Conservation (phyloP, 2,113 vertebrate genomes). For the Polyodon spathula region DNA sequence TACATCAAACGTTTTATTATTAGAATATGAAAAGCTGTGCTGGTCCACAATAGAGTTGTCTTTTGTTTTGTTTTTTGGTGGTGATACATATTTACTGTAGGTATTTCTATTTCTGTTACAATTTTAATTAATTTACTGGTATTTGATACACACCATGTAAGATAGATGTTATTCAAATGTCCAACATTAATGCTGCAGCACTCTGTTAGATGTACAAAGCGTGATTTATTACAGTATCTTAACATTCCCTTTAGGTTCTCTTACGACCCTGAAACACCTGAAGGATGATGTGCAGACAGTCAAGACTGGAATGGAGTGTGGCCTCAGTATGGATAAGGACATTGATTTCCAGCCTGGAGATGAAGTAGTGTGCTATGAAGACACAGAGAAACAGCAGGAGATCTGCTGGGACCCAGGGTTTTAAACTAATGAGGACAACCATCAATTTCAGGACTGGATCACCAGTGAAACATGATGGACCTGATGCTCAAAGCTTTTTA, state of each 20-base stretch:
- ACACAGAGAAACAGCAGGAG: slow-evolving; percentile 47
- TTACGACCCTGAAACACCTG: slow-evolving; percentile 77
- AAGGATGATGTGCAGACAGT: slow-evolving; percentile 73
- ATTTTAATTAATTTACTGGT: too few species aligned
- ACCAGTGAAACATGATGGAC: too few species aligned
- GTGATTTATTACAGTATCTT: background rate
- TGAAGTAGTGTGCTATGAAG: slow-evolving; percentile 71
- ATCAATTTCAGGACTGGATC: too few species aligned
- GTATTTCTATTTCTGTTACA: too few species aligned
- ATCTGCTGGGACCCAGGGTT: slow-evolving; percentile 89
- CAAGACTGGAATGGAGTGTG: slow-evolving; percentile 83
- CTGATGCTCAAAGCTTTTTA: too few species aligned
- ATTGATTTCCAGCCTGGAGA: slow-evolving; percentile 67
- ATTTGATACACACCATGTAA: too few species aligned
- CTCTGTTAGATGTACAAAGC: background rate
- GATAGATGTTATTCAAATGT: too few species aligned
- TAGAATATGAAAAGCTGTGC: background rate
- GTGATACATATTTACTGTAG: too few species aligned
- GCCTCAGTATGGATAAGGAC: slow-evolving; percentile 63
- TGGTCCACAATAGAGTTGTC: background rate
- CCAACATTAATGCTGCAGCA: too few species aligned
- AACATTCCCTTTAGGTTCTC: slow-evolving; percentile 48
- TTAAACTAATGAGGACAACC: slow-evolving; percentile 30
- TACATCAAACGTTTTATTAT: background rate
- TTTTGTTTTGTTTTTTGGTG: background rate